Base-by-base conservation (phyloP, 37 sponge, comb jelly and placozoan species). In the Spongilla lacustris region DNA sequence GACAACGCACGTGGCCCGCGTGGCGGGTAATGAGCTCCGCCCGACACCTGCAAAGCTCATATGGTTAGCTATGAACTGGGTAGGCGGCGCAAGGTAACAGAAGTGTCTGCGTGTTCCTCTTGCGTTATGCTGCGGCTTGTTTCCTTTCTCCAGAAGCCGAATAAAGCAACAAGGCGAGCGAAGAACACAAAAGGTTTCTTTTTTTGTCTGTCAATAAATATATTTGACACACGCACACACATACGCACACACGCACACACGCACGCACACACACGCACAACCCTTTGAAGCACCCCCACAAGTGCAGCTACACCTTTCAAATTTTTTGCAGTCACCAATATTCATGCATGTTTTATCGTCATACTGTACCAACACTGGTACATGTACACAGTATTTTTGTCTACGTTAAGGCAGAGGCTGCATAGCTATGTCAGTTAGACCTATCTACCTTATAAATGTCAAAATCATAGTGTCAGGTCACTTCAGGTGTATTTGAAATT, bases 1-100 rank as follows among this genome's bases (percentile, higher is more conserved):
- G 66, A n/a, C 12, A 27, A 27, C 48, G 19, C 13, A 50, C 0
- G 80, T 37, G 31, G 41, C 80, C 84, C 71, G 35, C 78, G n/a
- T n/a, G n/a, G 75, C 32, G 28, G 41, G 35, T 82, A 83, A 78
- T 90, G 73, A 90, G 86, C 86, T 25, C 86, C 83, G 10, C 75
- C 75, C 35, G 17, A 29, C 36, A 48, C 58, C 58, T 58, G 58
- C 58, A 58, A 58, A 58, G 11, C 19, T 17, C 58, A 58, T 0
- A 6, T 58, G 1, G 58, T 21, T 67, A 74, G 74, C 22, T 6
- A 93, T 93, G 94, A 93, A 93, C 74, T 93, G 94, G 94, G 94
- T 93, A 23, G 94, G 94, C 66, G 94, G 93, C 66, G 89, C 89
- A 6, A 93, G 93, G 93, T 89, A 66, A 27, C 2, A 26, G 36